phyloP scores from a whole-genome alignment of 2,888 invertebrate species.

The Rhaphigaster nebulosa region DNA sequence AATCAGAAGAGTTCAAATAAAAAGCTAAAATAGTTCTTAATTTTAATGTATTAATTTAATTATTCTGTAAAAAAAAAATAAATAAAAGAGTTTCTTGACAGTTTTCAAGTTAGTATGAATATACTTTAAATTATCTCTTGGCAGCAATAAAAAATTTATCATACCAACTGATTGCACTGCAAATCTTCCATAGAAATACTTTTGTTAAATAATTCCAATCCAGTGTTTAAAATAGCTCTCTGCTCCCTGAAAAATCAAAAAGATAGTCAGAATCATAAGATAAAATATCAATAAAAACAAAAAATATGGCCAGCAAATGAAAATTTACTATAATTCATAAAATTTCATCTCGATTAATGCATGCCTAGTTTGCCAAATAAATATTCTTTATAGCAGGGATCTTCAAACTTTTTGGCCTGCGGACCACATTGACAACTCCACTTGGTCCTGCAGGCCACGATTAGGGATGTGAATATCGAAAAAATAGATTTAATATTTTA shows the following conservation, averaged over 20 bases:
- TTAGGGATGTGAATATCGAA: too few relatives aligned
- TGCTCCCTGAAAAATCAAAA: slow-evolving; percentile 25
- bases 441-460: too few relatives aligned
- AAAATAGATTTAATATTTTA: too few relatives aligned
- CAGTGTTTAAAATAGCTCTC: neutral
- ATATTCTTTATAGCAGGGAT: too few relatives aligned
- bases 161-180: slow-evolving; percentile 20
- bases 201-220: slow-evolving; percentile 30
- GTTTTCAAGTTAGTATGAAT: neutral
- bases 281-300: neutral
- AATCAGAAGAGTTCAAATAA: too few relatives aligned
- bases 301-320: neutral
- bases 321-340: neutral
- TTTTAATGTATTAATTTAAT: too few relatives aligned
- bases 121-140: neutral
- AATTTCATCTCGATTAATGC: neutral
- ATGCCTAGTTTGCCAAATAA: neutral
- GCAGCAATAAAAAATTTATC: neutral
- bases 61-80: neutral
- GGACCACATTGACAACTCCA: too few relatives aligned
- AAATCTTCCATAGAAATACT: neutral
- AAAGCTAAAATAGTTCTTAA: too few relatives aligned
- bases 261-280: neutral
- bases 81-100: too few relatives aligned
- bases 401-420: too few relatives aligned